Conservation (phyloP, 2,888 invertebrate species). For the Agonopterix arenella region DNA sequence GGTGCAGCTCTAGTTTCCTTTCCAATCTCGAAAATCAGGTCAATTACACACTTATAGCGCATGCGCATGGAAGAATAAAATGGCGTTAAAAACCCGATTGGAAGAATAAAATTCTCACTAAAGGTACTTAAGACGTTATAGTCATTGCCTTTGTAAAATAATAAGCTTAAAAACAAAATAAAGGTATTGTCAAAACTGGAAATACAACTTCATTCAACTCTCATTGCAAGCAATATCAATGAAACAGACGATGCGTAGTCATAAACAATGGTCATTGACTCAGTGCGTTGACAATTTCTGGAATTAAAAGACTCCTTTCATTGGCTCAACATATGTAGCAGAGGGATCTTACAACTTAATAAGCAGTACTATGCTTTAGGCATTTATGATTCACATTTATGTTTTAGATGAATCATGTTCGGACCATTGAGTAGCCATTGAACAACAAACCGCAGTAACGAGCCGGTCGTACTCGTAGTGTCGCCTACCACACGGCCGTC, state of each 20-base stretch:
- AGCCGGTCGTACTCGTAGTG: constrained; percentile 44
- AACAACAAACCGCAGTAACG: constrained; percentile 57
- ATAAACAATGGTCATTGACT: constrained; percentile 46
- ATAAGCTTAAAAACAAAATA: too few relatives aligned
- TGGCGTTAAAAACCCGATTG: too few relatives aligned
- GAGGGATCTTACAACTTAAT: constrained; percentile 27
- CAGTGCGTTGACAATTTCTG: constrained; percentile 31
- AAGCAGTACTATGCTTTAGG: constrained; percentile 29
- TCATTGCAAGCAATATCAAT: constrained; percentile 17
- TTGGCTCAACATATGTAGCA: constrained; percentile 16
- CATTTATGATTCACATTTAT: constrained; percentile 55
- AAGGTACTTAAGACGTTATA: too few relatives aligned
- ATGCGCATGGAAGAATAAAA: too few relatives aligned
- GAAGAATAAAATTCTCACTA: too few relatives aligned
- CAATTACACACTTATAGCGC: too few relatives aligned
- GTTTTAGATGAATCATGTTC: constrained; percentile 62
- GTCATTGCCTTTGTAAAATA: too few relatives aligned
- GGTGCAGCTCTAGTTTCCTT: too few relatives aligned
- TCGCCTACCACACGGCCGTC: constrained; percentile 26
- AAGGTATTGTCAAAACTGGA: constrained; percentile 1
- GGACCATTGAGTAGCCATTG: constrained; percentile 57
- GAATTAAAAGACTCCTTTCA: constrained; percentile 45
- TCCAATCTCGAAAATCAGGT: too few relatives aligned
- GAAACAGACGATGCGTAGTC: constrained; percentile 28
- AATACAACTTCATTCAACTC: constrained; percentile 11